Evolutionary conservation across 2,888 invertebrate species (phyloP).

Genomic region (Branchellion lobata): DNA sequence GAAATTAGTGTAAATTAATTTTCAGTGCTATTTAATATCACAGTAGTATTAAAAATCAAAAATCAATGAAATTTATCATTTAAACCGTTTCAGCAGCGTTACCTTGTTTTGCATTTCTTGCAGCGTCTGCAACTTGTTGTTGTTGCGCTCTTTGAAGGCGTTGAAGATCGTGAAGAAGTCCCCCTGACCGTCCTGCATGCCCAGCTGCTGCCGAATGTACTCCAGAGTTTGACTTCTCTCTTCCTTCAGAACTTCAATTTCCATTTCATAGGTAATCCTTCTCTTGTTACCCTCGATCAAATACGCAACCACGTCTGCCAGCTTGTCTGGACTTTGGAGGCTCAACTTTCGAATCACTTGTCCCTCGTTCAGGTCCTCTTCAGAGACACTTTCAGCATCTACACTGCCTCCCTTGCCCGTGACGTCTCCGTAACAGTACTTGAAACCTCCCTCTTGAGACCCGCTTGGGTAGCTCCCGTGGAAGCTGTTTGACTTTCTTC

Average conservation of each 20-base stretch:
- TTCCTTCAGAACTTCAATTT: neutral
- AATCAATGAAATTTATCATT: too few species aligned
- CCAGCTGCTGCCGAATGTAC: neutral
- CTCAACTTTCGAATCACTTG: neutral
- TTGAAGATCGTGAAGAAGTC: neutral
- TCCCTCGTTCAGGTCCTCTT: neutral
- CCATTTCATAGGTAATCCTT: neutral
- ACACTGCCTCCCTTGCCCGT: neutral
- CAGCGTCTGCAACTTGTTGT: neutral
- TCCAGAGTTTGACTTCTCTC: neutral
- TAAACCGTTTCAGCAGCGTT: too few species aligned
- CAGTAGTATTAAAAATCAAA: too few species aligned
- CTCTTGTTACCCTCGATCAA: conserved; percentile 1
- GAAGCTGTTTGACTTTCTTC: too few species aligned
- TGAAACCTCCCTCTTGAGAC: neutral
- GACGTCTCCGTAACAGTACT: neutral
- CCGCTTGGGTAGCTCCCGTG: too few species aligned
- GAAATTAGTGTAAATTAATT: too few species aligned
- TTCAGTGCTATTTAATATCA: too few species aligned
- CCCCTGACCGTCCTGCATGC: neutral
- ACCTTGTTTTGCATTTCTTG: conserved; percentile 5
- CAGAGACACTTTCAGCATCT: neutral
- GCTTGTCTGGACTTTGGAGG: neutral
- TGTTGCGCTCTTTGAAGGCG: neutral
- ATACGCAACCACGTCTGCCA: neutral